These are phyloP conservation scores for Standfussiana lucernea DNA, from an alignment of 2,888 invertebrate species.

Conservation along the genomic window DNA sequence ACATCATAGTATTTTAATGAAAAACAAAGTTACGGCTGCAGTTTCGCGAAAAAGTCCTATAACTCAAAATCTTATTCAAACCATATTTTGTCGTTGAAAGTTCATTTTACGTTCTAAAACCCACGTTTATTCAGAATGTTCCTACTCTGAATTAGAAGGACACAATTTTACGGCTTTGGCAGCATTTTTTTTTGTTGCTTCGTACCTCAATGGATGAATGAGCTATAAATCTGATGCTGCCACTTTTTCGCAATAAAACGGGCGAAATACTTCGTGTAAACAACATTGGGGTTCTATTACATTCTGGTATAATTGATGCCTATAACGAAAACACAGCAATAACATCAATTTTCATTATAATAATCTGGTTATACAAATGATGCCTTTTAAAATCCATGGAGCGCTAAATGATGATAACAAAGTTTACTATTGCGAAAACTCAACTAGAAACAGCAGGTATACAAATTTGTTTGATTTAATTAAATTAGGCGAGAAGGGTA, in stretches of 20 bases:
- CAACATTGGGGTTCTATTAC: neutral
- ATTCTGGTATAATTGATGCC: constrained; percentile 4
- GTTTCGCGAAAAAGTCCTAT: too few relatives aligned
- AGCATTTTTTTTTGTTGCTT: neutral
- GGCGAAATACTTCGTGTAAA: neutral
- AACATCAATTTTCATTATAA: neutral
- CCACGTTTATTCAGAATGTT: too few relatives aligned
- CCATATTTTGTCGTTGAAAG: too few relatives aligned
- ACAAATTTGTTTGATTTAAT: neutral
- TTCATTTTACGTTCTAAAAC: too few relatives aligned
- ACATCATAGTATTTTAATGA: neutral
- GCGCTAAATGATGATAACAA: neutral
- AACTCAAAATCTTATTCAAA: too few relatives aligned
- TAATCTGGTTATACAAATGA: constrained; percentile 17
- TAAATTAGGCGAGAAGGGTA: neutral
- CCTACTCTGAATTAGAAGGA: too few relatives aligned
- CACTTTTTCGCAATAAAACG: neutral
- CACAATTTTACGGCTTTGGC: too few relatives aligned
- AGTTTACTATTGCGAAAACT: neutral
- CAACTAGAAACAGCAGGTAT: neutral
- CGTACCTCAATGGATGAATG: neutral
- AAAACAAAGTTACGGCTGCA: too few relatives aligned
- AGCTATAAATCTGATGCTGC: neutral
- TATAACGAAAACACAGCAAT: constrained; percentile 25
- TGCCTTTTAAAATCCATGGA: neutral